Conservation (phyloP, 2,113 vertebrate genomes). For the Tetrax tetrax region DNA sequence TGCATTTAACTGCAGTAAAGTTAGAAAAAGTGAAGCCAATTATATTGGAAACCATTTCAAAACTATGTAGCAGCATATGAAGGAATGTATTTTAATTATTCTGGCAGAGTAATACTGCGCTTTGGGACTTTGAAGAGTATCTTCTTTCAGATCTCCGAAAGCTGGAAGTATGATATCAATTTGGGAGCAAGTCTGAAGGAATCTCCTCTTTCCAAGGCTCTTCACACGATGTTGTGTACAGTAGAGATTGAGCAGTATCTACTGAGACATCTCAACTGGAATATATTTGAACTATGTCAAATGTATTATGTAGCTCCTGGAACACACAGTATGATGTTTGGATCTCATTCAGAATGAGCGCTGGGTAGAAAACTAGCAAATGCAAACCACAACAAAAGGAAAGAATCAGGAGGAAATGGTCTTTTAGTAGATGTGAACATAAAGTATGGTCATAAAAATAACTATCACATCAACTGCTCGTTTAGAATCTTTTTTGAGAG, state of each 20-base stretch:
- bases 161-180: neutral
- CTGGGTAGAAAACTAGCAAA: neutral
- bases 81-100: neutral
- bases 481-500: neutral
- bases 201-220: neutral
- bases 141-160: neutral
- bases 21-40: neutral
- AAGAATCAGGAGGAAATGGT: neutral
- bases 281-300: neutral
- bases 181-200: neutral
- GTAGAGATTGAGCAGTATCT: neutral
- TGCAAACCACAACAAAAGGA: neutral
- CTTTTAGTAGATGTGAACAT: neutral
- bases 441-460: neutral
- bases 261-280: neutral
- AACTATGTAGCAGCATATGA: neutral
- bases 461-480: neutral
- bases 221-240: neutral
- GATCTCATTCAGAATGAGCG: neutral
- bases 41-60: neutral
- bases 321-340: neutral
- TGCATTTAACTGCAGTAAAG: neutral
- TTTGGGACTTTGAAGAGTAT: neutral
- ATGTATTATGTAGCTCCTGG: neutral
- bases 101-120: accelerated